These are phyloP conservation scores for Meleagris gallopavo DNA, from an alignment of 2,113 vertebrate species.

Conservation along the genomic window DNA sequence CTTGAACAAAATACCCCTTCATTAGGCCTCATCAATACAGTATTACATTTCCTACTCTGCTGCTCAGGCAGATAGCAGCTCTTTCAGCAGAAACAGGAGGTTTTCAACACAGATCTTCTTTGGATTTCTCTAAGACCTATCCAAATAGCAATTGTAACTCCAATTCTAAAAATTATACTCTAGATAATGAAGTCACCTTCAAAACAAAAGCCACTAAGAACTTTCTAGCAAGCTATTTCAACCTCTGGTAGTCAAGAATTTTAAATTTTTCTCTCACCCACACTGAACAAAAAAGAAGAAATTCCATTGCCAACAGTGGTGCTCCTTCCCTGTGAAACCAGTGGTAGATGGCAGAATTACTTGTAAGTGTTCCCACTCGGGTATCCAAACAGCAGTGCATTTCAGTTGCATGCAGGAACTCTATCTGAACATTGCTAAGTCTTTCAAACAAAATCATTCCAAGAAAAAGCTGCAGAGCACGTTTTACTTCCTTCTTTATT, in stretches of 20 bases:
- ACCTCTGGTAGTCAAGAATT: background rate
- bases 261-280: background rate
- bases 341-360: background rate
- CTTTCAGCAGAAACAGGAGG: background rate
- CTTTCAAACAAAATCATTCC: background rate
- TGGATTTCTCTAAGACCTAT: background rate
- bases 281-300: background rate
- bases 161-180: background rate
- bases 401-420: background rate
- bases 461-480: background rate
- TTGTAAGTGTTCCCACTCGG: background rate
- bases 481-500: background rate
- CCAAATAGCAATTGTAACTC: background rate
- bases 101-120: background rate
- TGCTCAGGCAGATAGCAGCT: background rate
- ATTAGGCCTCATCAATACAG: background rate
- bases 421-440: background rate
- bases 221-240: background rate
- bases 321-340: accelerated
- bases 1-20: background rate
- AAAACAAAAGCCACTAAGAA: background rate
- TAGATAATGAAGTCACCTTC: background rate
- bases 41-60: background rate
- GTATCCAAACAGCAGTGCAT: background rate
- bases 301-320: background rate